Conservation (phyloP, 2,888 invertebrate genomes). For the Diaperis boleti region DNA sequence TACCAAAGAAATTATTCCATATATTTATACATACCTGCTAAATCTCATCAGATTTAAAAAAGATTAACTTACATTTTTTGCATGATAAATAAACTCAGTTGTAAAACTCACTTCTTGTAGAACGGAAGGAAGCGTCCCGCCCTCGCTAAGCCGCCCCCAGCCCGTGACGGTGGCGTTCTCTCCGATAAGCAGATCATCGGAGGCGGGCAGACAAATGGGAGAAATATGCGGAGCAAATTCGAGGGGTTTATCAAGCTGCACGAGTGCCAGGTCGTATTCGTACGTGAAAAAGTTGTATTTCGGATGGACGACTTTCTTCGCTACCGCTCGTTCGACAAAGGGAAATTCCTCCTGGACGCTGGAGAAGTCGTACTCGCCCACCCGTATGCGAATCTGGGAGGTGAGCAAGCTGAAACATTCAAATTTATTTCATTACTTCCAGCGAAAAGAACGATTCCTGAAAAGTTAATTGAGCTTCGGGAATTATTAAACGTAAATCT, state of each 20-base stretch:
- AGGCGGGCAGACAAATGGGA: slow-evolving; percentile 90
- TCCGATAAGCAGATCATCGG: slow-evolving; percentile 88
- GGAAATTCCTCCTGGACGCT: slow-evolving; percentile 87
- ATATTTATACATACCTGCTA: too few species aligned
- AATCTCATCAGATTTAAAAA: too few species aligned
- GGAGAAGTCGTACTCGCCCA: slow-evolving; percentile 94
- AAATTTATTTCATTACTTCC: not conserved
- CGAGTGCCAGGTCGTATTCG: slow-evolving; percentile 91
- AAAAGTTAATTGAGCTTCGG: not conserved
- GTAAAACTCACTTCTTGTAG: slow-evolving; percentile 80
- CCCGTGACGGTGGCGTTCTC: slow-evolving; percentile 89
- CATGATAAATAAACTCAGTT: too few species aligned
- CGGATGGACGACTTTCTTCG: slow-evolving; percentile 90
- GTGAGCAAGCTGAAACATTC: slow-evolving; percentile 70
- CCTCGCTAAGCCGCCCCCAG: slow-evolving; percentile 92
- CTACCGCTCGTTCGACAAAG: slow-evolving; percentile 87
- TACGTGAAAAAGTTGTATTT: slow-evolving; percentile 96
- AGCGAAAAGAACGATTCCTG: too few species aligned
- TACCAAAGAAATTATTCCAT: too few species aligned
- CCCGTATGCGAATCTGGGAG: slow-evolving; percentile 90
- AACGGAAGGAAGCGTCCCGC: slow-evolving; percentile 87
- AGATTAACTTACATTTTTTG: too few species aligned
- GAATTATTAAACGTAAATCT: slow-evolving; percentile 5
- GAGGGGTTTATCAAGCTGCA: slow-evolving; percentile 84
- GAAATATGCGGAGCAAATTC: slow-evolving; percentile 89